Conservation (phyloP, 2,797 vertebrate genomes). For the Pseudochirops corinnae region DNA sequence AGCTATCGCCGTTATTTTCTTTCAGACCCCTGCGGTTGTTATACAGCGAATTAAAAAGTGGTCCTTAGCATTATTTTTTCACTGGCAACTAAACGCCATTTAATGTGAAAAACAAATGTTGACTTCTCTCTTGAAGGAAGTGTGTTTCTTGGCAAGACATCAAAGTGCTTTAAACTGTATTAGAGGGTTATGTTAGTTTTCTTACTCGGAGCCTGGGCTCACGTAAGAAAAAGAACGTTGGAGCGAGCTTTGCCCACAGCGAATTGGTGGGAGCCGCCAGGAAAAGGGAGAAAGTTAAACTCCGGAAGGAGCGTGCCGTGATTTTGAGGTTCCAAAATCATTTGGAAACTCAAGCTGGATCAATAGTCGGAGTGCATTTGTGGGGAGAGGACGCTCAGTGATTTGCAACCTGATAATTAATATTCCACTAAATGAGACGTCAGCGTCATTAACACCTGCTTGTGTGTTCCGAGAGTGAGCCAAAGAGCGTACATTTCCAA, state of each 20-base stretch:
- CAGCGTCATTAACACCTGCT: conserved; percentile 51
- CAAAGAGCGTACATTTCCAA: conserved; percentile 46
- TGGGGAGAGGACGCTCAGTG: conserved; percentile 12
- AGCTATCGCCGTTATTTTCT: conserved; percentile 88
- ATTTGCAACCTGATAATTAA: conserved; percentile 71
- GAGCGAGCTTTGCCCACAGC: conserved; percentile 10
- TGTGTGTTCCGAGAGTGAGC: conserved; percentile 20
- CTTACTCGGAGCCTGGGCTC: conserved; percentile 76
- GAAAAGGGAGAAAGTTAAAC: conserved; percentile 32
- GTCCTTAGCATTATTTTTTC: conserved; percentile 87
- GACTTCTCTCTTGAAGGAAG: conserved; percentile 89
- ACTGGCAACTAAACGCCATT: conserved; percentile 88
- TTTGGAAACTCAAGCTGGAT: conserved; percentile 47
- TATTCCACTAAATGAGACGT: conserved; percentile 71
- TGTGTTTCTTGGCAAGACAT: conserved; percentile 86
- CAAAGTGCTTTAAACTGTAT: conserved; percentile 86
- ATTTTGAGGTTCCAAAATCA: not conserved
- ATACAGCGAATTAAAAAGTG: conserved; percentile 90
- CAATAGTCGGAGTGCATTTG: not conserved
- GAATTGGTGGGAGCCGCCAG: conserved; percentile 48
- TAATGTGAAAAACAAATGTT: conserved; percentile 92
- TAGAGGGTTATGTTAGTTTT: conserved; percentile 84
- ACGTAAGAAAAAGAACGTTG: conserved; percentile 68
- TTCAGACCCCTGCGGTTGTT: conserved; percentile 90
- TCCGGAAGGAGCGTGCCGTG: conserved; percentile 21